Evolutionary conservation across 1,140 invertebrate genomes (phyloP).

Genomic region (Pectinophora gossypiella): DNA sequence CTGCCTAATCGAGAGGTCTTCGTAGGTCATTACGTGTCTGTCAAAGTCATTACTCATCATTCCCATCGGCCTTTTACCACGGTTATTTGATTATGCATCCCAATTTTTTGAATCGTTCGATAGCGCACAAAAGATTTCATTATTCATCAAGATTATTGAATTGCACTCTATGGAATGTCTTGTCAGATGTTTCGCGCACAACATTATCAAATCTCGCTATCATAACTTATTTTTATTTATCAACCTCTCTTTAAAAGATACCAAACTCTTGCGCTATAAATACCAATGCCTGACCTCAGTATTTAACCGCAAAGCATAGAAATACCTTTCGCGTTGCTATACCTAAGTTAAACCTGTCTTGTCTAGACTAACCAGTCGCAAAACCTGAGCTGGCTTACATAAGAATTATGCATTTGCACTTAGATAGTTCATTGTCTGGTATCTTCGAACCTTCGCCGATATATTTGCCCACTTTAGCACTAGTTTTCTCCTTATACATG

Average conservation of each 20-base stretch:
- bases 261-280: neutral
- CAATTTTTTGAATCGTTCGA: too few species aligned
- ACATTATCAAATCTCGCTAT: too few species aligned
- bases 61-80: neutral
- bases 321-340: neutral
- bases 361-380: constrained; percentile 31
- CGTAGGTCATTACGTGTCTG: constrained; percentile 14
- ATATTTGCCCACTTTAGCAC: too few species aligned
- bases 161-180: too few species aligned
- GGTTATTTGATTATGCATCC: neutral
- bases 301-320: neutral
- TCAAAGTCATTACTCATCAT: constrained; percentile 20
- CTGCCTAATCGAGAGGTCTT: constrained; percentile 4
- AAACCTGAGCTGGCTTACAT: neutral
- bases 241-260: too few species aligned
- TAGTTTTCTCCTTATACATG: too few species aligned
- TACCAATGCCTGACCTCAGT: neutral
- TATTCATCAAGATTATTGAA: neutral
- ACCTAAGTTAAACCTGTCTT: neutral
- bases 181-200: too few species aligned
- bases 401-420: constrained; percentile 29
- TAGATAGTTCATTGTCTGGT: constrained; percentile 28
- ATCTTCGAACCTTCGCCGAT: constrained; percentile 30
- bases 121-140: neutral
- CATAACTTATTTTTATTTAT: too few species aligned